Conservation (phyloP, 2,113 vertebrate genomes). For the Nymphicus hollandicus region DNA sequence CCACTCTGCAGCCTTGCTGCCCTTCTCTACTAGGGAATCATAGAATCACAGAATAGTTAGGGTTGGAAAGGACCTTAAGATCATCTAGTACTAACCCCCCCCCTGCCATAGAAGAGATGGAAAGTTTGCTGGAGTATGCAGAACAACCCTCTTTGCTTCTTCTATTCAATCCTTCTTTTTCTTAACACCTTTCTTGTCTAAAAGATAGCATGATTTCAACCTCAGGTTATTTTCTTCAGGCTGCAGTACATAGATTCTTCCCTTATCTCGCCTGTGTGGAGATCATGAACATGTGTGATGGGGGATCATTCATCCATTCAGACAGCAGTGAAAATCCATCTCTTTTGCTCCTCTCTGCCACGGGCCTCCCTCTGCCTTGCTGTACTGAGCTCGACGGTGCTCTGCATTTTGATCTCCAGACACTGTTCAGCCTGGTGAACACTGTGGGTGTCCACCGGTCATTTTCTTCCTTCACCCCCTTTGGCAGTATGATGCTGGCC, state of each 20-base stretch:
- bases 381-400: not conserved
- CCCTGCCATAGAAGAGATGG: not conserved
- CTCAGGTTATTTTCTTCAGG: not conserved
- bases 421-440: not conserved
- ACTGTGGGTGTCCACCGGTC: not conserved
- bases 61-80: not conserved
- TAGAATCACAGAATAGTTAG: not conserved
- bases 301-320: not conserved
- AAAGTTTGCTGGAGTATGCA: not conserved
- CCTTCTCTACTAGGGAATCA: not conserved
- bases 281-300: accelerated
- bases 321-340: not conserved
- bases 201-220: not conserved
- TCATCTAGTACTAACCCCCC: not conserved
- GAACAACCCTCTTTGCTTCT: not conserved
- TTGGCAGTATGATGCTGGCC: not conserved
- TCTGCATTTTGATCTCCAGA: not conserved
- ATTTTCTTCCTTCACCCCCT: not conserved
- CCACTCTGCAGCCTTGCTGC: not conserved
- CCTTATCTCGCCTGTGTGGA: accelerated
- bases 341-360: accelerated
- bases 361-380: not conserved
- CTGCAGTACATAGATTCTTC: not conserved
- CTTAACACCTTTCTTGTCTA: not conserved
- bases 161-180: not conserved